A percentile compares a stretch with the other conserved stretches of the same genome.
These are phyloP conservation scores for Acanthis flammea DNA, from an alignment of 2,797 vertebrate genomes.

Conservation along the genomic window DNA sequence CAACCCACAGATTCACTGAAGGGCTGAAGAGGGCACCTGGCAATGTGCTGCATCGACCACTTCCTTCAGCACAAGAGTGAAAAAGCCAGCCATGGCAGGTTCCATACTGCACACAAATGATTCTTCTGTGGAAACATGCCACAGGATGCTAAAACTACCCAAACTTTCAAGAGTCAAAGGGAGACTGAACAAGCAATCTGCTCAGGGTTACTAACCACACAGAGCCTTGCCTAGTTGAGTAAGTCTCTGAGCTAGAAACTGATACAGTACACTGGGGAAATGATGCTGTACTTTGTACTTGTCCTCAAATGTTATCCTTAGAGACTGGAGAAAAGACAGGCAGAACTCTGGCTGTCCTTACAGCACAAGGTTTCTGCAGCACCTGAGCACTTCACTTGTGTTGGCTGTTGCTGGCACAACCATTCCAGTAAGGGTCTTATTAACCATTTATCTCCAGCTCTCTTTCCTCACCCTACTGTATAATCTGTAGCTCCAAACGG, in stretches of 20 bases:
- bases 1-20: not conserved
- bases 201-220: not conserved
- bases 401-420: not conserved
- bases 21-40: not conserved
- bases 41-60: not conserved
- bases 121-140: not conserved
- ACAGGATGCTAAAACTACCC: not conserved
- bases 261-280: not conserved
- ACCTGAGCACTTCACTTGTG: not conserved
- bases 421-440: not conserved
- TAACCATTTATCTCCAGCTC: not conserved
- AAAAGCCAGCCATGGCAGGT: not conserved
- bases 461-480: not conserved
- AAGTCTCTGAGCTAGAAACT: not conserved
- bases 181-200: not conserved
- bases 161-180: not conserved
- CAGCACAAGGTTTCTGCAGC: rapidly evolving
- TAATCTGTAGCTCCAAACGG: not conserved
- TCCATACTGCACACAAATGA: rapidly evolving
- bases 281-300: not conserved
- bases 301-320: not conserved
- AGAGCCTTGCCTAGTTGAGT: not conserved
- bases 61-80: not conserved
- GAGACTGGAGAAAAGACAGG: not conserved
- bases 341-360: not conserved